phyloP scores from a whole-genome alignment of 35 echinoderm and acorn worm species.

The Hemicentrotus pulcherrimus region DNA sequence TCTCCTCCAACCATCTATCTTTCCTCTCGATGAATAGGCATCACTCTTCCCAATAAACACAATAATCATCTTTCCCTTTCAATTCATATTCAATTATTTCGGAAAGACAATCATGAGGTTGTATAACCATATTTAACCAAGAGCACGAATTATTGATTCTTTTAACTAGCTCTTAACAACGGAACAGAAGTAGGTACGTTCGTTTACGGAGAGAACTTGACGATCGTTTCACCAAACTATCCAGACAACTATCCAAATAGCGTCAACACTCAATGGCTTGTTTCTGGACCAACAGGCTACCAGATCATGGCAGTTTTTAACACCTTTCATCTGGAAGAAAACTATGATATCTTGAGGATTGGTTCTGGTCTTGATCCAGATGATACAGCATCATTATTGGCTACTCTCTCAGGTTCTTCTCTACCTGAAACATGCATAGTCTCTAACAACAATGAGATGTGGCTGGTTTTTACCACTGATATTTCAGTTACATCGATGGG shows the following conservation, averaged over 20 bases:
- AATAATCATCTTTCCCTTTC: no score
- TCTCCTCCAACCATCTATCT: no score
- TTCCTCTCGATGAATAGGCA: no score
- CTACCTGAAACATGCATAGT: background rate
- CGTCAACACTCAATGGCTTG: background rate
- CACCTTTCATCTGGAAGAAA: background rate
- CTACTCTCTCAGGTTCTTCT: background rate
- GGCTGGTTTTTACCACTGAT: background rate
- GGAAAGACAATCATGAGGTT: no score
- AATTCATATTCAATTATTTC: no score
- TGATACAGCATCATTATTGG: background rate
- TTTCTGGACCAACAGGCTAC: background rate
- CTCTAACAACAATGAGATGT: conserved; percentile 29
- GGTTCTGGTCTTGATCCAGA: background rate
- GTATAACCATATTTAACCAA: no score
- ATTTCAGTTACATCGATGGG: background rate
- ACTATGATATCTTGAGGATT: background rate
- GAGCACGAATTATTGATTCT: no score
- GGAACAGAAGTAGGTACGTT: background rate
- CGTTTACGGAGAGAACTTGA: background rate
- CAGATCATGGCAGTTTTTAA: background rate
- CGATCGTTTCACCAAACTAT: background rate
- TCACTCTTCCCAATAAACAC: no score
- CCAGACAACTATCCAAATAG: background rate
- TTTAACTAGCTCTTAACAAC: background rate